Evolutionary conservation across 2,113 vertebrate genomes (phyloP), one percentile per base, ranked within the genome.

Genomic region (Mesembrinibis cayennensis): DNA sequence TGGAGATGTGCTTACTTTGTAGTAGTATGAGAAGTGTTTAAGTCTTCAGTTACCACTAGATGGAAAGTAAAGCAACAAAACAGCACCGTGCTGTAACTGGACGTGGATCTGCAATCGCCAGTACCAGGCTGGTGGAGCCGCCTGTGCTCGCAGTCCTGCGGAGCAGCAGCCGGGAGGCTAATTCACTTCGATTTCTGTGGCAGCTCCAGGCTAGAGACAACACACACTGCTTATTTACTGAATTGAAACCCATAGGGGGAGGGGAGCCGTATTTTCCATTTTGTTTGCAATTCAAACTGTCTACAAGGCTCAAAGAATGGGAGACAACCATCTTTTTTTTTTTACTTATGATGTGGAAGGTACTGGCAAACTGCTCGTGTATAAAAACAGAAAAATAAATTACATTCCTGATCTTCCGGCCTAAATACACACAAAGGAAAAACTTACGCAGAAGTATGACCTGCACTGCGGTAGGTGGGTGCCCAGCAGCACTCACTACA

Each of bases 21-120:
- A 82, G 72, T 55, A 9, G 66, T n/a, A 21, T 34, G 73, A 89
- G 45, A 84, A 69, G 34, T 61, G 34, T 58, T 82, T 84, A 38
- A 90, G 18, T n/a, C 53, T 61, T 38, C 23, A 7, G 10, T 25
- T 84, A 19, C 20, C 47, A 16, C 15, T 4, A 34, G 25, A 12
- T 10, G 70, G 59, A 30, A 65, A 18, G 27, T 8, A 18, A 62
- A 62, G 38, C 29, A 19, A 5, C n/a, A 18, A 9, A 36, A 20
- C 12, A 6, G 32, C 23, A 10, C 16, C 1, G 4, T 21, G 72
- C 29, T 36, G 20, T 23, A 30, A 8, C 45, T 32, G 67, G 23
- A 5, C 16, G 1, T 0, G 9, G 32, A 11, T 3, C 32, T 30
- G 32, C 27, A 17, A n/a, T 22, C 1, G 1, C 38, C 65, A 29